Evolutionary conservation across 1,140 invertebrate species (phyloP), one percentile per base, ranked within the genome.

Genomic region (Pomacea maculata): DNA sequence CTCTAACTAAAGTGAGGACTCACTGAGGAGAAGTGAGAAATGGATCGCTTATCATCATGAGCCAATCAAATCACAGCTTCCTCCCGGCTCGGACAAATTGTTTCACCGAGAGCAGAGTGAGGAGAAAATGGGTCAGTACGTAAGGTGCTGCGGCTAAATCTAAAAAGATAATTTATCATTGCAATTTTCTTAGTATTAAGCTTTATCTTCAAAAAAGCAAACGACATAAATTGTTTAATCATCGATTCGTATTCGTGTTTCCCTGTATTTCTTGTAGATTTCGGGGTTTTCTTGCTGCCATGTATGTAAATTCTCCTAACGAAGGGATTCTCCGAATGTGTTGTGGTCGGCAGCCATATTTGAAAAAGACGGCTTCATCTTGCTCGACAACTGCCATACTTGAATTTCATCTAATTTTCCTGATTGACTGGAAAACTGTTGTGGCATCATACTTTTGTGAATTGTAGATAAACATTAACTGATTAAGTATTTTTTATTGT

Each of bases 271-370:
- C 11, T 17, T 61, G 15, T 17, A 61, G 11, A 14, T 61, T 6
- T 17, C 8, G 3, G 57, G 57, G 8, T 61, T 61, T 17, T 61
- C 21, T 70, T 11, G 1, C 19, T 15, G 55, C 52, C 77, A 65
- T 54, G 65, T 75, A 71, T 83, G 55, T 75, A 82, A 86, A 86
- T 84, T 88, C 87, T 86, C 87, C 84, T 82, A 85, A 88, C 82
- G 34, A 84, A 84, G 83, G 79, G 85, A 79, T 57, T 78, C 67
- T 83, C 81, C 85, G 85, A 84, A 85, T 86, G 85, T 78, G 77
- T 85, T 85, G 82, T 80, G 80, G 78, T 83, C 81, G 85, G 86
- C 83, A 85, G 87, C 87, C 87, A 88, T 88, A 86, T 88, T 88
- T 83, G 81, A 75, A 80, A 80, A 75, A 84, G 78, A 74, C 75